Conservation (phyloP, 2,113 vertebrate species). For the Anolis sagrei region DNA sequence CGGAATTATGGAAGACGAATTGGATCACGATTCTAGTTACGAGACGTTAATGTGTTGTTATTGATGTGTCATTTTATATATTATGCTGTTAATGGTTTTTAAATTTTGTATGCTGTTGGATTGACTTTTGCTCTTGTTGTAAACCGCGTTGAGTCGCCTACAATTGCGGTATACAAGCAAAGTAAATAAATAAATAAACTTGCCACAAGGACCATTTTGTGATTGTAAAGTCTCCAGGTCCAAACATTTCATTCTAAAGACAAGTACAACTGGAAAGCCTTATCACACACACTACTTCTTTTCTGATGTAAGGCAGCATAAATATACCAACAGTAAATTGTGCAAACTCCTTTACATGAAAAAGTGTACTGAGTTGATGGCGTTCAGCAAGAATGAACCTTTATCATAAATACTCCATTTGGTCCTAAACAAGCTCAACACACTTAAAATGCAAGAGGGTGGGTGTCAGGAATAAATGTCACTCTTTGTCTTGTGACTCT, state of each 20-base stretch:
- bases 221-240: conserved; percentile 35
- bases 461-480: neutral
- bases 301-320: neutral
- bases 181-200: too few relatives aligned
- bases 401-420: neutral
- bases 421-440: neutral
- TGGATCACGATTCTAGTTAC: too few relatives aligned
- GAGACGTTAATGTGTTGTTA: too few relatives aligned
- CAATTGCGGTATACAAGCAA: too few relatives aligned
- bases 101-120: too few relatives aligned
- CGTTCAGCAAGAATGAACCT: neutral
- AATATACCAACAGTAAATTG: conserved; percentile 12
- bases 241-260: conserved; percentile 25
- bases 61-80: too few relatives aligned
- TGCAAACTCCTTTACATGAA: neutral
- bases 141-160: too few relatives aligned
- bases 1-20: too few relatives aligned
- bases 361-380: neutral
- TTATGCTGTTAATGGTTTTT: too few relatives aligned
- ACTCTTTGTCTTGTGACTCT: conserved; percentile 11
- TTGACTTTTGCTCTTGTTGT: too few relatives aligned
- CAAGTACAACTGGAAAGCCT: conserved; percentile 14
- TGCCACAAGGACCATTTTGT: neutral
- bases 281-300: neutral
- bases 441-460: neutral